Evolutionary conservation across 2,797 vertebrate species (phyloP).

Genomic region (Linurgus olivaceus): DNA sequence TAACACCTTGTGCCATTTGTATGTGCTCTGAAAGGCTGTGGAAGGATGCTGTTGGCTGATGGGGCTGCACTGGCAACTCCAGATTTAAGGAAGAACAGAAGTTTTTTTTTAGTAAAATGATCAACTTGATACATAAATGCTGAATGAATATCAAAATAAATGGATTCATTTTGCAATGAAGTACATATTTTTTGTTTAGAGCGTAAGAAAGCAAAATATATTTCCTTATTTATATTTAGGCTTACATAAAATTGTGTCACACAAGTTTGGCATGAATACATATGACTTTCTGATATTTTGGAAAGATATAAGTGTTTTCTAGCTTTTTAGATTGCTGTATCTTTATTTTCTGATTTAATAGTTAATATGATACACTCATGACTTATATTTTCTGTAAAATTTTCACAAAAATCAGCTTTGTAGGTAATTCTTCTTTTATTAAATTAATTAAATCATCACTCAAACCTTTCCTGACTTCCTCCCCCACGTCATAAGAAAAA

Average conservation of each 20-base stretch:
- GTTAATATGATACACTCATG: background rate
- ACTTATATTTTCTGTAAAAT: background rate
- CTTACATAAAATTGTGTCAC: background rate
- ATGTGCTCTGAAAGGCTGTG: background rate
- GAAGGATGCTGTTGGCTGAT: background rate
- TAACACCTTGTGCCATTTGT: constrained; percentile 68
- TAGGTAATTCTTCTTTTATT: background rate
- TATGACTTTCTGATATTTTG: background rate
- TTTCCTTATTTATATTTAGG: background rate
- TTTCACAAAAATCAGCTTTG: background rate
- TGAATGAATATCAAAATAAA: background rate
- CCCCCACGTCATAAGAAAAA: background rate
- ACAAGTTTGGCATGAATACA: background rate
- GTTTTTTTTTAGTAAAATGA: background rate
- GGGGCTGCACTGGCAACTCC: background rate
- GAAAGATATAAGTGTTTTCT: background rate
- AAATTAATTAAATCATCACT: constrained; percentile 17
- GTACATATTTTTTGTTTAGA: background rate
- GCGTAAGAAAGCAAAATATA: background rate
- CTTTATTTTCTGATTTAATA: background rate
- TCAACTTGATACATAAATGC: background rate
- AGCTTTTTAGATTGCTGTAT: background rate
- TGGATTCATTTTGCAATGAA: background rate
- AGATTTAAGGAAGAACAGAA: constrained; percentile 6
- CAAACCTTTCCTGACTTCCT: background rate